phyloP scores from a whole-genome alignment of 2,888 invertebrate species.

The Hemithea aestivaria region DNA sequence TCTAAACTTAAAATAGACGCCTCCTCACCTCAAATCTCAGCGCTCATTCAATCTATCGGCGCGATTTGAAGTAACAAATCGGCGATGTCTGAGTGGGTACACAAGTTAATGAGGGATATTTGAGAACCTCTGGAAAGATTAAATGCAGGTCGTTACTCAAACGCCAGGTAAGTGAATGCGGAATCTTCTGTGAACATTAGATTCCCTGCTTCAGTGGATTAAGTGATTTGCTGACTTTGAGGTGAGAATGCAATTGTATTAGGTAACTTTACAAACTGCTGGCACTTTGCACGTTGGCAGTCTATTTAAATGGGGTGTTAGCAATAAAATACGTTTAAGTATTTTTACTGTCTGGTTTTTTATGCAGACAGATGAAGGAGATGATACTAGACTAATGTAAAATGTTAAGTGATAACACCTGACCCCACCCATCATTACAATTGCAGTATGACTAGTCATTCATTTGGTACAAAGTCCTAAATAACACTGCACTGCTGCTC shows the following conservation, averaged over 20 bases:
- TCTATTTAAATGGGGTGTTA: too few relatives aligned
- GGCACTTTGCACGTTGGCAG: too few relatives aligned
- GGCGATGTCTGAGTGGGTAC: slow-evolving; percentile 68
- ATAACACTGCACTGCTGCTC: too few relatives aligned
- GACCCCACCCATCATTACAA: too few relatives aligned
- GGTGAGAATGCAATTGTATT: not conserved
- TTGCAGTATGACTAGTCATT: too few relatives aligned
- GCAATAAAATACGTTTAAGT: too few relatives aligned
- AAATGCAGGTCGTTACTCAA: slow-evolving; percentile 67
- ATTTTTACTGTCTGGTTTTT: too few relatives aligned
- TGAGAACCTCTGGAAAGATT: slow-evolving; percentile 70
- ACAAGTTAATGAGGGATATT: slow-evolving; percentile 75
- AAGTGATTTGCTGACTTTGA: slow-evolving; percentile 7
- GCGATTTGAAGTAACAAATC: slow-evolving; percentile 68
- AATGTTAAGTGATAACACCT: too few relatives aligned
- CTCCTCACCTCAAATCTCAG: slow-evolving; percentile 42
- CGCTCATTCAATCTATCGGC: slow-evolving; percentile 64
- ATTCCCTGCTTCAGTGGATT: slow-evolving; percentile 8
- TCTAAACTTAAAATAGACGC: slow-evolving; percentile 9
- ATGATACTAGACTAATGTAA: too few relatives aligned
- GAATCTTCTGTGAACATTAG: slow-evolving; percentile 14
- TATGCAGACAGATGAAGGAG: too few relatives aligned
- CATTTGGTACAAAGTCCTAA: too few relatives aligned
- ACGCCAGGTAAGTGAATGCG: slow-evolving; percentile 41
- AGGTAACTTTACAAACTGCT: too few relatives aligned